phyloP scores from a whole-genome alignment of 2,888 invertebrate species.

The Nemotelus nigrinus region DNA sequence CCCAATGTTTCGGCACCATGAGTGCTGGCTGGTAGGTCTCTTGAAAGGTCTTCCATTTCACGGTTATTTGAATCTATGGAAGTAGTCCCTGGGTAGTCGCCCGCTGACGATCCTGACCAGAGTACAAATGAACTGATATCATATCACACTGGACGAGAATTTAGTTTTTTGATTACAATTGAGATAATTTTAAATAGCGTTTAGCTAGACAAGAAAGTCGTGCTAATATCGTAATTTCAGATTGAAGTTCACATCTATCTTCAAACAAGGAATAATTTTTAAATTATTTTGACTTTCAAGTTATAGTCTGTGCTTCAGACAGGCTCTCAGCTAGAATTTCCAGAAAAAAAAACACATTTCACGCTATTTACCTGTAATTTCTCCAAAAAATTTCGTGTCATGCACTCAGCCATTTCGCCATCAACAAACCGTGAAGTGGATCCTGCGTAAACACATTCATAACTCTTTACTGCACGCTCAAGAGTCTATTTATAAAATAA shows the following conservation, averaged over 20 bases:
- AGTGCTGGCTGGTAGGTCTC: slow-evolving; percentile 11
- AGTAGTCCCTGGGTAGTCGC: not conserved
- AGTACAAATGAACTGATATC: not conserved
- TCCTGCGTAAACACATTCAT: slow-evolving; percentile 9
- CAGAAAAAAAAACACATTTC: too few relatives aligned
- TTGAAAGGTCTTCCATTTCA: slow-evolving; percentile 34
- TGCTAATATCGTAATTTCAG: too few relatives aligned
- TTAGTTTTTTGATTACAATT: too few relatives aligned
- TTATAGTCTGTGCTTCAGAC: too few relatives aligned
- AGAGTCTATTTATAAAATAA: not conserved
- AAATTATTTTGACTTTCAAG: too few relatives aligned
- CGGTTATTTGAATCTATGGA: slow-evolving; percentile 17
- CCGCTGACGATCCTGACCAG: slow-evolving; percentile 10
- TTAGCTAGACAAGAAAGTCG: too few relatives aligned
- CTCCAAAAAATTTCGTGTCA: not conserved
- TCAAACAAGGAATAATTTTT: too few relatives aligned
- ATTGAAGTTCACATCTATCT: too few relatives aligned
- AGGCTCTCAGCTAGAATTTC: too few relatives aligned
- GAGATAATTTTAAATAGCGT: too few relatives aligned
- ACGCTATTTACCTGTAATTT: not conserved
- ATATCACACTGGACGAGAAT: not conserved
- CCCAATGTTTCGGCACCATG: not conserved
- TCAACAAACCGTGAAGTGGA: slow-evolving; percentile 21
- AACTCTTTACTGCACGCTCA: not conserved
- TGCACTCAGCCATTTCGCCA: not conserved